A percentile compares a stretch with the other conserved stretches of the same genome.
phyloP scores from a whole-genome alignment of 2,797 vertebrate genomes.

The Takifugu rubripes region DNA sequence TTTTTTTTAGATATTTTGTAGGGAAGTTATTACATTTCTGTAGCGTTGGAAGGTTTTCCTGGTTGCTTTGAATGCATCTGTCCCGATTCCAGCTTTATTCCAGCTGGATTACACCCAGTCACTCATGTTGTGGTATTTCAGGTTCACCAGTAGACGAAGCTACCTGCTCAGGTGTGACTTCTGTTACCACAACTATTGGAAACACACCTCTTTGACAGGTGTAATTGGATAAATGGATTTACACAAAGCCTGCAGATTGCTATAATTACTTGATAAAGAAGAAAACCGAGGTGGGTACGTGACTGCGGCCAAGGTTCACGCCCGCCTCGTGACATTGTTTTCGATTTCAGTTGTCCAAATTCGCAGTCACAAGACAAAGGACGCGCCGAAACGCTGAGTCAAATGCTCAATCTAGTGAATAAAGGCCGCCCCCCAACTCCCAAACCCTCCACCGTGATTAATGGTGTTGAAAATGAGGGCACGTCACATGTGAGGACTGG shows the following conservation, averaged over 20 bases:
- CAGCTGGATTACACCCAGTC: conserved; percentile 35
- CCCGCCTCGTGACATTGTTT: no score
- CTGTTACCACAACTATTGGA: conserved; percentile 14
- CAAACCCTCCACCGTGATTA: conserved; percentile 26
- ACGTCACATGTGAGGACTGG: conserved; percentile 48
- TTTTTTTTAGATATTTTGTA: no score
- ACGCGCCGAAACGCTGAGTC: conserved; percentile 56
- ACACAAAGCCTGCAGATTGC: no score
- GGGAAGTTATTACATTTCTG: neutral
- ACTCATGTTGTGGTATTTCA: conserved; percentile 27
- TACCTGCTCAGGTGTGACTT: conserved; percentile 25
- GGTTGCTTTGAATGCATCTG: conserved; percentile 42
- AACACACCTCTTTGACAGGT: conserved; percentile 14
- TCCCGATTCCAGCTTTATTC: conserved; percentile 54
- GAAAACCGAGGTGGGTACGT: no score
- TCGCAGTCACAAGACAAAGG: conserved; percentile 31
- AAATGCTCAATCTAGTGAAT: conserved; percentile 38
- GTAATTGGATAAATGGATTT: neutral
- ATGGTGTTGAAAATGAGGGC: conserved; percentile 65
- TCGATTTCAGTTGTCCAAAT: neutral
- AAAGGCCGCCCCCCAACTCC: conserved; percentile 17
- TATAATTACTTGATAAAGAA: no score
- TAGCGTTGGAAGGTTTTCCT: conserved; percentile 32
- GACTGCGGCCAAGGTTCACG: no score
- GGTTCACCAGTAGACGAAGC: conserved; percentile 12